phyloP scores from a whole-genome alignment of 2,888 invertebrate species.

The Nephrotoma appendiculata region DNA sequence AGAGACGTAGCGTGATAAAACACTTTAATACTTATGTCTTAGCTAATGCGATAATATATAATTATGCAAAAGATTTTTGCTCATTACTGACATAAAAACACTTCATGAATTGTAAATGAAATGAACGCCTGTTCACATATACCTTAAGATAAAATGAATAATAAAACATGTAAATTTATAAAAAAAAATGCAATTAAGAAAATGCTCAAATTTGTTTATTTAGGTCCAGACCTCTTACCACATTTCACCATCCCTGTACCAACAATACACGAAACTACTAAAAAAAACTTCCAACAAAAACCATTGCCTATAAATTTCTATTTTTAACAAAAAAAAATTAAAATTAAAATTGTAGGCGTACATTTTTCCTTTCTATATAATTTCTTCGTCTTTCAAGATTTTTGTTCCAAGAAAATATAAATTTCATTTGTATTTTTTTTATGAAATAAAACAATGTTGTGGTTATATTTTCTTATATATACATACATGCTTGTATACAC shows the following conservation, averaged over 20 bases:
- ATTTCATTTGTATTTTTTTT: neutral
- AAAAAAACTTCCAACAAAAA: neutral
- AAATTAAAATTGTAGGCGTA: neutral
- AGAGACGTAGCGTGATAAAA: too few relatives aligned
- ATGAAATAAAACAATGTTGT: neutral
- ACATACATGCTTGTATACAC: neutral
- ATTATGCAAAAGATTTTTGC: neutral
- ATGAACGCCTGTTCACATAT: neutral
- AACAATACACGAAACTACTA: neutral
- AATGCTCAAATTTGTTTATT: neutral
- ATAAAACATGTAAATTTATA: neutral
- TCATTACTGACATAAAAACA: neutral
- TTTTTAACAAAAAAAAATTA: neutral
- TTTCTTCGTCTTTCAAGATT: neutral
- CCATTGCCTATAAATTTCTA: neutral
- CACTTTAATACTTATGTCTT: too few relatives aligned
- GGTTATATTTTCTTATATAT: neutral
- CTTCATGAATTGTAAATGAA: neutral
- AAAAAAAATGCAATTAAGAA: neutral
- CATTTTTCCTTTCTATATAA: neutral
- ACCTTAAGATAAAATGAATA: neutral
- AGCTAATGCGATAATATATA: too few relatives aligned
- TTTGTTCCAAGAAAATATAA: neutral
- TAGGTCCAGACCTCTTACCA: neutral
- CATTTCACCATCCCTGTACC: neutral